These are phyloP conservation scores for Aptenodytes patagonicus DNA, from an alignment of 2,113 vertebrate genomes.

Conservation along the genomic window DNA sequence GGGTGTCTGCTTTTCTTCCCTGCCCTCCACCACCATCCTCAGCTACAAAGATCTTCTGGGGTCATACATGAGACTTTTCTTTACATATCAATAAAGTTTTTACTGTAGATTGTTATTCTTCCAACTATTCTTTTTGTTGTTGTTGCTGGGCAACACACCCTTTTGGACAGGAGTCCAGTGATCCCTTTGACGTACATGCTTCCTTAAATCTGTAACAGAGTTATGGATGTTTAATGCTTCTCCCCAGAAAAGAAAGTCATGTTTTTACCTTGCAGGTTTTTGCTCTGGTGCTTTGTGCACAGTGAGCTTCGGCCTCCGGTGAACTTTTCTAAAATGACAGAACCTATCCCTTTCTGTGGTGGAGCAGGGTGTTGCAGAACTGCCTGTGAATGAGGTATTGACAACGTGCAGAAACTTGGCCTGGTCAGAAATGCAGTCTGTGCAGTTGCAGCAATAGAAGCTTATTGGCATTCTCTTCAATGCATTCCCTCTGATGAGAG, in stretches of 20 bases:
- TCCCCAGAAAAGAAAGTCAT: neutral
- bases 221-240: neutral
- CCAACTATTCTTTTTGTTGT: neutral
- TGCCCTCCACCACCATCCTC: neutral
- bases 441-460: neutral
- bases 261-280: neutral
- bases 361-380: neutral
- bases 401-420: neutral
- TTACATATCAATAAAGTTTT: neutral
- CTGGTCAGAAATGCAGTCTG: neutral
- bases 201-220: neutral
- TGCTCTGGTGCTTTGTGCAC: neutral
- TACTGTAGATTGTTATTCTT: neutral
- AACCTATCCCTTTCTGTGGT: too few species aligned
- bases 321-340: neutral
- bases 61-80: neutral
- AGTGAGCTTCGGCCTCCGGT: neutral
- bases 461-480: neutral
- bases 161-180: neutral
- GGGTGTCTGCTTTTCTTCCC: neutral
- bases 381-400: neutral
- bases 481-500: neutral
- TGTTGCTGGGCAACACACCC: neutral
- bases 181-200: neutral
- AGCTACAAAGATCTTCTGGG: neutral